These are phyloP conservation scores for Protobothrops flavoviridis DNA, from an alignment of 2,113 vertebrate species.

Conservation along the genomic window DNA sequence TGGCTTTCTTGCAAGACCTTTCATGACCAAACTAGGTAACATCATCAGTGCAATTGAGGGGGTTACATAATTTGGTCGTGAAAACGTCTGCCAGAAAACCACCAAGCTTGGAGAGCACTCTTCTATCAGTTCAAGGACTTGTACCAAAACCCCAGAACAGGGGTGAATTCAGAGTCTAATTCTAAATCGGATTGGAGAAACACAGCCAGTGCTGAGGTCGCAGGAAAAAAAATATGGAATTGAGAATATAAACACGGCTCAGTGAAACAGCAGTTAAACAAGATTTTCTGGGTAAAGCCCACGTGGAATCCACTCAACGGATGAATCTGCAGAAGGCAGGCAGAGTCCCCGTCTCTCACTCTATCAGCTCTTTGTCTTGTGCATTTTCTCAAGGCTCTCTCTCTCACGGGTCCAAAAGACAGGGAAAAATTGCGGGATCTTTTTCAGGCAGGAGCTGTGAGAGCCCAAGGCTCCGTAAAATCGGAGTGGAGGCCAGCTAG, in stretches of 20 bases:
- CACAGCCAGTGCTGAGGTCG: neutral
- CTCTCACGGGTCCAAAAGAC: constrained; percentile 23
- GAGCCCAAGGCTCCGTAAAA: constrained; percentile 73
- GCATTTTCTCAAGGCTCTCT: neutral
- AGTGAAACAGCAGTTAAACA: neutral
- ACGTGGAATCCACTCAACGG: neutral
- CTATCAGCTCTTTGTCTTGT: neutral
- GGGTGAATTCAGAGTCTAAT: neutral
- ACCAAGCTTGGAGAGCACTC: too few species aligned
- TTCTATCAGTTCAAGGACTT: neutral
- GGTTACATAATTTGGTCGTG: neutral
- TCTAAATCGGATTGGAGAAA: neutral
- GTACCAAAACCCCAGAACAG: neutral
- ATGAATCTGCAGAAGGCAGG: neutral
- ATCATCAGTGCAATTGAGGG: too few species aligned
- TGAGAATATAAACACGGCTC: neutral
- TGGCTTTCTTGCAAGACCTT: too few species aligned
- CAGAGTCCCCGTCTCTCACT: neutral
- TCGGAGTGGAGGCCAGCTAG: constrained; percentile 66
- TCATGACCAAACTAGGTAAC: too few species aligned
- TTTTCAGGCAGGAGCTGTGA: constrained; percentile 57
- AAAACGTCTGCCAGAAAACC: neutral
- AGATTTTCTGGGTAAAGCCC: neutral
- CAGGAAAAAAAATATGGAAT: neutral
- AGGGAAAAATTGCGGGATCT: constrained; percentile 46